Percentiles rank a stretch among this genome's conserved stretches.
Evolutionary conservation across 2,888 invertebrate species (phyloP).

Genomic region (Caenorhabditis sp.): DNA sequence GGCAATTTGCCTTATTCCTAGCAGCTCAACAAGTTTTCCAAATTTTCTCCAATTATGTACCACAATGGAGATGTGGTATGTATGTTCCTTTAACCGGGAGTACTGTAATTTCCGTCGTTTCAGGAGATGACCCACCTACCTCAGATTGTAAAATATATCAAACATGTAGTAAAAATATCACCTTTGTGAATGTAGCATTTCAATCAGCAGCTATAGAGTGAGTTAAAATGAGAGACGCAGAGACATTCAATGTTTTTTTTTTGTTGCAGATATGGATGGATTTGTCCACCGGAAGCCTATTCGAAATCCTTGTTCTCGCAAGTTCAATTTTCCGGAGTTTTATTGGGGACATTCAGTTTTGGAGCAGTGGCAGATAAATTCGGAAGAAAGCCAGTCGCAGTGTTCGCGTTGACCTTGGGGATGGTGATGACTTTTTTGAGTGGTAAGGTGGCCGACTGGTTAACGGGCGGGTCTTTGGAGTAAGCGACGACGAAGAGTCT

Average conservation of each 20-base stretch:
- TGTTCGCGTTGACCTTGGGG: conserved; percentile 46
- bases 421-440: conserved; percentile 3
- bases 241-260: too few relatives aligned
- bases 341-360: conserved; percentile 61
- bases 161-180: conserved; percentile 48
- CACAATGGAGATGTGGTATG: conserved; percentile 43
- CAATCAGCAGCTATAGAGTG: conserved; percentile 63
- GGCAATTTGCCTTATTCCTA: too few relatives aligned
- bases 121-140: conserved; percentile 45
- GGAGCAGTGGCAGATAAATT: conserved; percentile 58
- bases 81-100: conserved; percentile 5
- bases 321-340: conserved; percentile 57
- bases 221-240: background rate
- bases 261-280: conserved; percentile 61
- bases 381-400: conserved; percentile 53
- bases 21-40: too few relatives aligned
- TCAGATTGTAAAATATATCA: conserved; percentile 60
- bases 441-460: too few relatives aligned
- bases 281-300: conserved; percentile 61
- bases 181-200: conserved; percentile 61
- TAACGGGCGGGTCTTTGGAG: too few relatives aligned
- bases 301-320: conserved; percentile 60
- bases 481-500: too few relatives aligned
- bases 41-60: conserved; percentile 64
- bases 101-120: conserved; percentile 1